Evolutionary conservation across 2,888 invertebrate genomes (phyloP).

Genomic region (Lithodes maja): DNA sequence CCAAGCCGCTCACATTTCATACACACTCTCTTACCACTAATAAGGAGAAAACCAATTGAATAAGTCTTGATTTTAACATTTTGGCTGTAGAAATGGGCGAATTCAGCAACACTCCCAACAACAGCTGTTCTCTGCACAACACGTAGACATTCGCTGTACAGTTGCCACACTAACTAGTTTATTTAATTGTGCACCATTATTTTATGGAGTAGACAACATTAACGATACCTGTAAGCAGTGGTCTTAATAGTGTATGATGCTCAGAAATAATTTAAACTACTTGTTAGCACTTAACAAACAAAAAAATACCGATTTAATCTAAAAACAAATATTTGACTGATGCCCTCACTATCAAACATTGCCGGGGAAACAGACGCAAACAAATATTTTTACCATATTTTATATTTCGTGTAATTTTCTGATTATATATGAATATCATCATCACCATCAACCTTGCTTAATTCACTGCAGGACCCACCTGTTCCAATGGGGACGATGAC

Average conservation of each 20-base stretch:
- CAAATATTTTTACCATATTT: not conserved
- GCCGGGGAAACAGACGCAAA: not conserved
- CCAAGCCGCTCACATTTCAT: not conserved
- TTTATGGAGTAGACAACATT: not conserved
- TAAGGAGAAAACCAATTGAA: constrained; percentile 9
- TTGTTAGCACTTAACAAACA: not conserved
- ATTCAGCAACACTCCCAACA: not conserved
- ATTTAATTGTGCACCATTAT: not conserved
- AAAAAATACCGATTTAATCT: not conserved
- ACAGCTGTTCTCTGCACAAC: constrained; percentile 54
- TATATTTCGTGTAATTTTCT: not conserved
- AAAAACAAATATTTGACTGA: no score
- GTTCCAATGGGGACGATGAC: no score
- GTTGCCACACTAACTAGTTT: no score
- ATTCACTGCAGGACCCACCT: no score
- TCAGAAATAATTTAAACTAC: not conserved
- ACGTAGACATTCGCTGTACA: constrained; percentile 20
- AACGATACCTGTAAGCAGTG: no score
- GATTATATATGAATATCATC: no score
- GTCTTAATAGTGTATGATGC: no score
- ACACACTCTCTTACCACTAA: not conserved
- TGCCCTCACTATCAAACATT: not conserved
- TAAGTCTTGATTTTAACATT: not conserved
- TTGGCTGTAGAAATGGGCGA: not conserved
- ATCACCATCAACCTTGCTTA: no score